Conservation (phyloP, 2,797 vertebrate genomes). For the Gallinago stenura region DNA sequence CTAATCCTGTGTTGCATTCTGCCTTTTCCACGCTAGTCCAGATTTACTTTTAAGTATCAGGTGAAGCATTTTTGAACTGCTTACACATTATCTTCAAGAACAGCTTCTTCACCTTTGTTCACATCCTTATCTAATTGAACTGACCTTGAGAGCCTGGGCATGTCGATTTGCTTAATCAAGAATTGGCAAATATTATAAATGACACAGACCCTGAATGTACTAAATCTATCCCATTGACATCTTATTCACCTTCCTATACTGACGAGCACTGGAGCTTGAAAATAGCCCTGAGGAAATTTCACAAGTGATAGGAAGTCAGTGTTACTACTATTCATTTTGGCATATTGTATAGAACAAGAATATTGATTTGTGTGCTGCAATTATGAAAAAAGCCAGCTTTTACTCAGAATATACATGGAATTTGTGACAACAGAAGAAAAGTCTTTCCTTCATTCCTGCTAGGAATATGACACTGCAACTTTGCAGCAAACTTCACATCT, state of each 20-base stretch:
- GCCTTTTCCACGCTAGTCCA: background rate
- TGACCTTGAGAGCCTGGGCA: slow-evolving; percentile 57
- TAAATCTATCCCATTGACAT: slow-evolving; percentile 55
- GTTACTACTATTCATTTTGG: slow-evolving; percentile 24
- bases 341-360: background rate
- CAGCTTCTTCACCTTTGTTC: slow-evolving; percentile 42
- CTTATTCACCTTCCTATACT: slow-evolving; percentile 41
- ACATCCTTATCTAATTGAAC: slow-evolving; percentile 58
- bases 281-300: slow-evolving; percentile 30
- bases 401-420: background rate
- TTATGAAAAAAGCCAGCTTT: background rate
- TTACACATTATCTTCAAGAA: slow-evolving; percentile 58
- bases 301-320: background rate
- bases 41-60: slow-evolving; percentile 42
- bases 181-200: slow-evolving; percentile 68
- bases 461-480: background rate
- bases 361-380: background rate
- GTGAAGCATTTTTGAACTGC: slow-evolving; percentile 15
- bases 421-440: background rate
- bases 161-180: slow-evolving; percentile 64
- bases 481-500: background rate
- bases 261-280: slow-evolving; percentile 56
- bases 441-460: background rate
- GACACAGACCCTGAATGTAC: background rate
- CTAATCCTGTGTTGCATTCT: background rate